Base-by-base conservation (phyloP, 2,888 invertebrate species). In the Macaria notata region DNA sequence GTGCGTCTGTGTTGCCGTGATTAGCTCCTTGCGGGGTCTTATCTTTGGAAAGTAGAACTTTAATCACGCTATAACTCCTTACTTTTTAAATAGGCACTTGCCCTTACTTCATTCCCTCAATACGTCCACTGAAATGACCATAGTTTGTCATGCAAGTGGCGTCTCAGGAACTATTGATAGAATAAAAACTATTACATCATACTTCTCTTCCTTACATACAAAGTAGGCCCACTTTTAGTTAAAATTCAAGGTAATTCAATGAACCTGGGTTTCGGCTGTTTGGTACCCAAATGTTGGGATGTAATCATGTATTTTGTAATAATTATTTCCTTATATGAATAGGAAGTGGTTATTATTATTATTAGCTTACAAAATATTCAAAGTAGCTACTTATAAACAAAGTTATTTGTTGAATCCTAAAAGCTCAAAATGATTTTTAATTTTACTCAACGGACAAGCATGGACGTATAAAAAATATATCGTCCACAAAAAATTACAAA, bases 211-310 rank as follows among this genome's bases (percentile, higher is more conserved):
- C 59, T 49, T 63, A 63, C 73, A 77, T 78, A 79, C 75, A 72
- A 78, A 78, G 72, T 61, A 73, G 67, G 48, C 61, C 49, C 46
- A 61, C 41, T 69, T 70, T 65, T 62, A 62, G 59, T 78, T 76
- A 69, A 71, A 72, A 76, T 83, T 81, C 82, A 83, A 81, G 83
- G 83, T 76, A 78, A 81, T 70, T 61, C 79, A 65, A 70, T 79
- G 81, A 82, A 80, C 80, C 68, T 48, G 31, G 31, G 19, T 56
- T 50, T 49, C 7, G 44, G 42, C 29, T 33, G 29, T 52, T 42
- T 9, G 7, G 33, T 9, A 38, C 45, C 49, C 49, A 46, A 52
- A 49, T 41, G 31, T 50, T 38, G 5, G 31, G 9, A 38, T 3
- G 3, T 61, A 55, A 54, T 54, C 38, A 53, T 49, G 39, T 46